These are phyloP conservation scores for Luscinia megarhynchos DNA, from an alignment of 2,797 vertebrate species.

Conservation along the genomic window DNA sequence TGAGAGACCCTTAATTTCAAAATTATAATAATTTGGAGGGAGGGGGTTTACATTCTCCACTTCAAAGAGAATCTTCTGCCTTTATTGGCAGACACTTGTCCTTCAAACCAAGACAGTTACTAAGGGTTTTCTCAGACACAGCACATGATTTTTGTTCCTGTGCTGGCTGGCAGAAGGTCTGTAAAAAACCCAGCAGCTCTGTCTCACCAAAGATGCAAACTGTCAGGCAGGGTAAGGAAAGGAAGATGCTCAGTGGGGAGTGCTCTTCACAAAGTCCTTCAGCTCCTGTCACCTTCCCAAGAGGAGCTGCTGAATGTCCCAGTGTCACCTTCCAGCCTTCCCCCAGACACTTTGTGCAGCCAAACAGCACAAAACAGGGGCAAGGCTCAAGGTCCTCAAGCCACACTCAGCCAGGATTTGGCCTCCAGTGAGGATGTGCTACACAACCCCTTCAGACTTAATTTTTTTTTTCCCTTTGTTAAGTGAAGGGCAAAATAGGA, in stretches of 20 bases:
- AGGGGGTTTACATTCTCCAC: too few species aligned
- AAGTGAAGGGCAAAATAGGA: slow-evolving; percentile 35
- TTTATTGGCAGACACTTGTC: too few species aligned
- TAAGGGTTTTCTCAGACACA: not conserved
- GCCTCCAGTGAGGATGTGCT: not conserved
- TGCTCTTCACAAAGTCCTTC: not conserved
- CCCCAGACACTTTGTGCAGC: not conserved
- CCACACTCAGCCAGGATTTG: not conserved
- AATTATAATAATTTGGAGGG: too few species aligned
- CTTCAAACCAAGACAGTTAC: not conserved
- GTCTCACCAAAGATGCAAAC: not conserved
- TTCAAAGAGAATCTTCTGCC: too few species aligned
- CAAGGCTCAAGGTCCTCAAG: not conserved
- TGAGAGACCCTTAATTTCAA: too few species aligned
- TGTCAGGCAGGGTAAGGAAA: not conserved
- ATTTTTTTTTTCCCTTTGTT: not conserved
- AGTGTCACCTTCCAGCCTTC: not conserved
- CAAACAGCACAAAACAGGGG: not conserved
- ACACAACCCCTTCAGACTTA: not conserved
- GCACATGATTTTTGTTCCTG: not conserved
- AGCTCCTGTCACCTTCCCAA: not conserved
- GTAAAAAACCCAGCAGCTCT: not conserved
- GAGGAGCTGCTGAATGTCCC: not conserved
- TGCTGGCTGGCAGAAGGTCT: not conserved
- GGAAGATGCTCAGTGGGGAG: not conserved